Evolutionary conservation across 1,140 invertebrate genomes (phyloP).

Genomic region (Anastrepha obliqua): DNA sequence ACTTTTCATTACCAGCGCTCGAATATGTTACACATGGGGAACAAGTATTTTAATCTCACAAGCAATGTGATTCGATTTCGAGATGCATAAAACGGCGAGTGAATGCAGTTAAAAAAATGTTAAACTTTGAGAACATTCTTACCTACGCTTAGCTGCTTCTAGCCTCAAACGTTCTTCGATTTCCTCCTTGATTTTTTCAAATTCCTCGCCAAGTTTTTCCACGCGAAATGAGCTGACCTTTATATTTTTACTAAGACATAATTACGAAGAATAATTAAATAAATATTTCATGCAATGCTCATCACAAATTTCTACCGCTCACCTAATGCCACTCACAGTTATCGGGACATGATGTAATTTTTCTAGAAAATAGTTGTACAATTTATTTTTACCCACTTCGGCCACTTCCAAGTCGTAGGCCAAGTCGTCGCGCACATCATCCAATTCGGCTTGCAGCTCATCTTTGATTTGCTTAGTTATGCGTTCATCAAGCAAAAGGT

Average conservation of each 20-base stretch:
- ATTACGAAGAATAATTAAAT: slow-evolving; percentile 11
- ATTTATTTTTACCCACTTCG: slow-evolving; percentile 81
- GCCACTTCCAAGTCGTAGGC: slow-evolving; percentile 83
- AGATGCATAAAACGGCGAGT: background rate
- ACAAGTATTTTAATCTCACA: too few relatives aligned
- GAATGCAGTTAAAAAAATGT: too few relatives aligned
- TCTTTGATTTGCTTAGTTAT: slow-evolving; percentile 79
- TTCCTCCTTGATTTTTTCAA: slow-evolving; percentile 76
- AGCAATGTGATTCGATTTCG: background rate
- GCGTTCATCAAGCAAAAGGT: slow-evolving; percentile 80
- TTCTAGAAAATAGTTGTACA: slow-evolving; percentile 82
- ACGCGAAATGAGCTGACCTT: slow-evolving; percentile 78
- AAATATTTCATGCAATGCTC: background rate
- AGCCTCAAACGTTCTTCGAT: slow-evolving; percentile 77
- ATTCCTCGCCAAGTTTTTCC: slow-evolving; percentile 78
- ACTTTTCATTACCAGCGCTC: too few relatives aligned
- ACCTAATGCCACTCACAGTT: slow-evolving; percentile 77
- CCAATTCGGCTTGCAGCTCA: slow-evolving; percentile 78
- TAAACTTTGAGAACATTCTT: background rate
- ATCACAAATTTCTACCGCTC: slow-evolving; percentile 38
- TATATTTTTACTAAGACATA: slow-evolving; percentile 65
- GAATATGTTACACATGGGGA: too few relatives aligned
- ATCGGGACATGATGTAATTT: slow-evolving; percentile 81
- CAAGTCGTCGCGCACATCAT: slow-evolving; percentile 77
- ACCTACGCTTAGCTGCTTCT: slow-evolving; percentile 75